These are phyloP conservation scores for Ectobius pallidus DNA, from an alignment of 2,888 invertebrate genomes.

Conservation along the genomic window DNA sequence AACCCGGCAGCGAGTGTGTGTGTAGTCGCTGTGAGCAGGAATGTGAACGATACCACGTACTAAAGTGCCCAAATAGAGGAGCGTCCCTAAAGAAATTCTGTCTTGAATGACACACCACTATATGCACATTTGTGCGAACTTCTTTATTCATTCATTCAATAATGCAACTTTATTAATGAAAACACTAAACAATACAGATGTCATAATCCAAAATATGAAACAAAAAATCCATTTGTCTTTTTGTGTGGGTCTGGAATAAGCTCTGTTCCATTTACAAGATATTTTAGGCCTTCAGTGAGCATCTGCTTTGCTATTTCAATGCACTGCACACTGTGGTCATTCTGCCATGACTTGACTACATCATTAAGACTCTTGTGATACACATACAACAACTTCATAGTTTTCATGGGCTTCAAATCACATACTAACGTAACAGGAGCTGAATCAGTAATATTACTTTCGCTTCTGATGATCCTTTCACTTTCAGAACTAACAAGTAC, in stretches of 20 bases:
- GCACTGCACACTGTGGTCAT: constrained; percentile 60
- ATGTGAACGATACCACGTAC: too few relatives aligned
- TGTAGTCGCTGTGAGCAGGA: too few relatives aligned
- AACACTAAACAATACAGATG: neutral
- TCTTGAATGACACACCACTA: too few relatives aligned
- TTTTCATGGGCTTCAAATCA: constrained; percentile 55
- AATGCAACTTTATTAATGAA: neutral
- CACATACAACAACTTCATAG: constrained; percentile 65
- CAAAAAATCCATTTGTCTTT: constrained; percentile 62
- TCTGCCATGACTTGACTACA: constrained; percentile 60
- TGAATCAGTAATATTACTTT: neutral
- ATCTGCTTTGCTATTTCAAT: constrained; percentile 65
- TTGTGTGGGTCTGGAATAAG: constrained; percentile 63
- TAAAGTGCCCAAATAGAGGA: too few relatives aligned
- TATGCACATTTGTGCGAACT: too few relatives aligned
- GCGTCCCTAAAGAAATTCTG: too few relatives aligned
- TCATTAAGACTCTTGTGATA: constrained; percentile 56
- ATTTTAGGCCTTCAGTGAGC: constrained; percentile 60
- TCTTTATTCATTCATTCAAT: too few relatives aligned
- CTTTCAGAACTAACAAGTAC: constrained; percentile 51
- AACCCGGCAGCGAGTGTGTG: too few relatives aligned
- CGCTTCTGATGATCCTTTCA: neutral
- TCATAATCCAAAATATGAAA: constrained; percentile 59
- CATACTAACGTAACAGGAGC: neutral
- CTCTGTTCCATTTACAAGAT: constrained; percentile 62